Conservation (phyloP, 2,797 vertebrate species). For the Triplophysa bombifrons region DNA sequence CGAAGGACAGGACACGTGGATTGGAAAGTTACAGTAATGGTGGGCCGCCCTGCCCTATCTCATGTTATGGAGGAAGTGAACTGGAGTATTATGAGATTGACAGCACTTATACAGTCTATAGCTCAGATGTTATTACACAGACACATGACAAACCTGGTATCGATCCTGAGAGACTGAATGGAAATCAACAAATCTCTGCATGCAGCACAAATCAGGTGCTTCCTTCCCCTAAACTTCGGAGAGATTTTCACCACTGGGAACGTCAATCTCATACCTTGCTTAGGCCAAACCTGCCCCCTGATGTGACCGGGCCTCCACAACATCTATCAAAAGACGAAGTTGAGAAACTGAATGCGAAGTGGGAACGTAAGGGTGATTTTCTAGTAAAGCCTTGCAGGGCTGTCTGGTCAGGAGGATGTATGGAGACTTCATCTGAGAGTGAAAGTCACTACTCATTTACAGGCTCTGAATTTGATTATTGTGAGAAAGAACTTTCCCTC, state of each 20-base stretch:
- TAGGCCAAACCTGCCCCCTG: slow-evolving; percentile 51
- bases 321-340: slow-evolving; percentile 74
- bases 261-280: slow-evolving; percentile 9
- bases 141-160: slow-evolving; percentile 52
- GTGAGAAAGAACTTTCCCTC: slow-evolving; percentile 56
- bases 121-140: slow-evolving; percentile 61
- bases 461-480: slow-evolving; percentile 63
- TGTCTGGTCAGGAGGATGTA: neutral
- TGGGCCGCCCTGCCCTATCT: slow-evolving; percentile 36
- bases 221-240: slow-evolving; percentile 11
- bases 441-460: slow-evolving; percentile 69
- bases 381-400: neutral
- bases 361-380: slow-evolving; percentile 35
- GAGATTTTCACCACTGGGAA: slow-evolving; percentile 30
- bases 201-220: neutral
- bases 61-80: slow-evolving; percentile 56
- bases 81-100: slow-evolving; percentile 73
- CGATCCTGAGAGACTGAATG: neutral
- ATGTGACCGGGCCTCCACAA: slow-evolving; percentile 59
- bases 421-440: slow-evolving; percentile 63
- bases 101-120: slow-evolving; percentile 64
- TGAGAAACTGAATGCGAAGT: slow-evolving; percentile 63
- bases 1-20: slow-evolving; percentile 45
- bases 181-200: slow-evolving; percentile 3
- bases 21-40: slow-evolving; percentile 48